Base-by-base conservation (phyloP, 1,140 invertebrate species). In the Zaprionus taronus region DNA sequence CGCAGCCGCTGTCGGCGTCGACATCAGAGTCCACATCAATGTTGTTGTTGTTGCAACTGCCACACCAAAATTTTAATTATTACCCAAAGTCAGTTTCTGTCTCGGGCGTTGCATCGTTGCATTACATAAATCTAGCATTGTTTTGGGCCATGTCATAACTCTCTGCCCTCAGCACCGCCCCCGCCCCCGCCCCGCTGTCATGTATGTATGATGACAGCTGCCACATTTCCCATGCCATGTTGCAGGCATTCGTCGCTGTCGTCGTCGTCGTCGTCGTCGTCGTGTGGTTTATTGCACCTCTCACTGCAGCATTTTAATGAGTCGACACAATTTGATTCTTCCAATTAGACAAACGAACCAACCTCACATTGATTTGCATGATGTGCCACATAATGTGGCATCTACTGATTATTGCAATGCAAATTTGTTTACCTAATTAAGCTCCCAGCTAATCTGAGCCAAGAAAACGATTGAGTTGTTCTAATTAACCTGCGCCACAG, bases 111-210 rank as follows among this genome's bases (percentile, higher is more conserved):
- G 44, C 26, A 62, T 63, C 31, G 31, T 4, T 73, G 72, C 82
- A 85, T 84, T 84, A 85, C 81, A 84, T 84, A 84, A 84, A 84
- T 81, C 81, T 73, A 76, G 58, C 65, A 81, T 80, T 81, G 82
- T 81, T 72, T 74, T 84, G 41, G 73, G 22, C 61, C 69, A 76
- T 76, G 81, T 84, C 82, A 81, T 83, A 84, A 77, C 70, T 70
- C 62, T 58, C 57, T 15, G 15, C 15, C 41, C 41, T 15, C 15
- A 14, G 41, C 2, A 12, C 4, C 47, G 9, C 17, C n/a, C 20
- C 0, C 7, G 17, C 20, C 47, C 1, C 38, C 15, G 5, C 17
- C 17, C 17, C 44, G 2, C 17, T 31, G 28, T 31, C 28, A 7
- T 47, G 41, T 17, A 71, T 72, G 73, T 17, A 71, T 72, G 73